A percentile compares a stretch with the other conserved stretches of the same genome.
Conservation (phyloP, 1,140 invertebrate species). For the Leptopilina boulardi region DNA sequence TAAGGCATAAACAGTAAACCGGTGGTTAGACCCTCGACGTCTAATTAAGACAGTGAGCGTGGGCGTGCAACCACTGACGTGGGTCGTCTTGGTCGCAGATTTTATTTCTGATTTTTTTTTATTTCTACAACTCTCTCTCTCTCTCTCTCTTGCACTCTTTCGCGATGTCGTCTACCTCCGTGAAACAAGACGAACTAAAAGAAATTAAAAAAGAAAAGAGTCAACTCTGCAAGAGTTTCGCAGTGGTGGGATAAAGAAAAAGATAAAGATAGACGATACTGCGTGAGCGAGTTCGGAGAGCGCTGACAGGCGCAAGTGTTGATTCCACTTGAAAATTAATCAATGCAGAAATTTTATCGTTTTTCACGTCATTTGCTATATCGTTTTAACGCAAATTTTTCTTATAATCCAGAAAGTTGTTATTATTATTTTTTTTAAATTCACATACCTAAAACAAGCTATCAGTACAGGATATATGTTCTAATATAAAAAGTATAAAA, state of each 20-base stretch:
- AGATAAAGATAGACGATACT: conserved; percentile 17
- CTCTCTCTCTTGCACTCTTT: no score
- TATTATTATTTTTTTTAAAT: background rate
- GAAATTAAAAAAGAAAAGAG: conserved; percentile 2
- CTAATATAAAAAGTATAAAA: no score
- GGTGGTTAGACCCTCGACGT: conserved; percentile 28
- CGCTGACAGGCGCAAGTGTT: conserved; percentile 22
- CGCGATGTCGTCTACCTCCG: conserved; percentile 34
- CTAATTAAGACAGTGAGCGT: conserved; percentile 62
- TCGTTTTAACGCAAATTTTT: background rate
- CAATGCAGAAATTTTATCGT: background rate
- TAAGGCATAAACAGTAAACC: conserved; percentile 55
- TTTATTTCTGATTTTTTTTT: conserved; percentile 40
- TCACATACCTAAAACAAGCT: background rate
- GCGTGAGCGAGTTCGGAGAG: background rate
- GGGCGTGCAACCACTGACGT: conserved; percentile 53
- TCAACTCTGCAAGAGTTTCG: conserved; percentile 26
- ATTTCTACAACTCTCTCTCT: background rate
- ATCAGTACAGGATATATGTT: background rate
- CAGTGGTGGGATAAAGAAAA: background rate
- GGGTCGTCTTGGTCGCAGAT: conserved; percentile 33
- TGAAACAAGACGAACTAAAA: conserved; percentile 5
- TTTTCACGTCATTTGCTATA: background rate
- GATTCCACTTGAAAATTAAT: conserved; percentile 8
- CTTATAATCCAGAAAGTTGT: background rate